A percentile compares a stretch with the other conserved stretches of the same genome.
Conservation (phyloP, 2,888 invertebrate species). For the Leptogaster cylindrica region DNA sequence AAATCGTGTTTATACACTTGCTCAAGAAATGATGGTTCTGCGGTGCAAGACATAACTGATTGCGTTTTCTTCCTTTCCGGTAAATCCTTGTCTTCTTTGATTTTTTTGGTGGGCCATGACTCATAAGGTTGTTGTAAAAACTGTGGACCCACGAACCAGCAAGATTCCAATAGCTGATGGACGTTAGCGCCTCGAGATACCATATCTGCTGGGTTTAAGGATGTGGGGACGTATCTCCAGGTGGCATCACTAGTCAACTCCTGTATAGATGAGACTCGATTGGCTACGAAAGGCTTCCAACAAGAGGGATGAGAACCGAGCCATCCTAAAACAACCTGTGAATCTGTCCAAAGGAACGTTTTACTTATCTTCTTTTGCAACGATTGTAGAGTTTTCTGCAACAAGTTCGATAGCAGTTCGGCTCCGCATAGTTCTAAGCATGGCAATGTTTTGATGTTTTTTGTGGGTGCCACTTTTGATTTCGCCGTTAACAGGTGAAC, state of each 20-base stretch:
- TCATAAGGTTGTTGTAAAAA: background rate
- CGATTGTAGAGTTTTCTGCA: too few species aligned
- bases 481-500: slow-evolving; percentile 13
- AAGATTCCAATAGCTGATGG: too few species aligned
- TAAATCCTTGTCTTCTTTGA: too few species aligned
- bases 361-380: too few species aligned
- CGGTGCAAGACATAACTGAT: background rate
- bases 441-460: background rate
- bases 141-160: background rate
- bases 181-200: too few species aligned
- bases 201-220: slow-evolving; percentile 49
- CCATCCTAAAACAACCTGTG: too few species aligned
- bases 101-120: background rate
- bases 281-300: slow-evolving; percentile 27
- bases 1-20: background rate
- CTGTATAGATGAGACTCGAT: slow-evolving; percentile 44
- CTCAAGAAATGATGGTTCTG: background rate
- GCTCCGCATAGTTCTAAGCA: too few species aligned
- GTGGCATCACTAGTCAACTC: slow-evolving; percentile 1
- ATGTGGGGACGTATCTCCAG: slow-evolving; percentile 45
- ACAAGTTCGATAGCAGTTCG: too few species aligned
- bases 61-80: background rate
- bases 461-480: slow-evolving; percentile 16
- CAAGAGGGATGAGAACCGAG: too few species aligned
- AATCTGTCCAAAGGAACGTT: too few species aligned